Percentiles rank a stretch among this genome's conserved stretches.
Conservation (phyloP, 2,113 vertebrate genomes). For the Pollachius pollachius region DNA sequence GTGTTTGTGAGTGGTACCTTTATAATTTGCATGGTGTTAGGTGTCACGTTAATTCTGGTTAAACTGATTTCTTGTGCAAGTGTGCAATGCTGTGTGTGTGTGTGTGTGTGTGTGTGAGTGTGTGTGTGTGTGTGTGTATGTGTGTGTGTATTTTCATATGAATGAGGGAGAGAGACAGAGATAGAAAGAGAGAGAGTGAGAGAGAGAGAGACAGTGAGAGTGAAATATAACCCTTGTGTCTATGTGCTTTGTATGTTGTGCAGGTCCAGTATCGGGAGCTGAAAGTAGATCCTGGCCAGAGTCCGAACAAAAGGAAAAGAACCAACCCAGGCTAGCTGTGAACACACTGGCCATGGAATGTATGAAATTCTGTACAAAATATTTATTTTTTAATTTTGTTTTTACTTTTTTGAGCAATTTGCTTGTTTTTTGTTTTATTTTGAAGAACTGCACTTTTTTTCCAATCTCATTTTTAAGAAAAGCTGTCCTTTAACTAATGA, state of each 20-base stretch:
- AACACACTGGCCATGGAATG: neutral
- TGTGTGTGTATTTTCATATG: too few relatives aligned
- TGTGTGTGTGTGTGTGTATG: conserved; percentile 4
- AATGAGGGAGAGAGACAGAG: too few relatives aligned
- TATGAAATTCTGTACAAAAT: conserved; percentile 54
- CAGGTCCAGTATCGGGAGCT: conserved; percentile 92
- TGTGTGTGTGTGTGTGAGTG: too few relatives aligned
- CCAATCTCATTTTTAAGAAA: too few relatives aligned
- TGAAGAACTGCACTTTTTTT: conserved; percentile 4
- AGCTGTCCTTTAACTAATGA: too few relatives aligned
- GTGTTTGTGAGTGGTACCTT: too few relatives aligned
- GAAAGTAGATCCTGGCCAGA: conserved; percentile 82
- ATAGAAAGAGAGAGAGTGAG: too few relatives aligned
- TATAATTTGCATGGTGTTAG: too few relatives aligned
- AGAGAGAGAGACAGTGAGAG: too few relatives aligned
- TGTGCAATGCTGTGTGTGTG: too few relatives aligned
- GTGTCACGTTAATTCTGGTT: too few relatives aligned
- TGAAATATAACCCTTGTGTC: neutral
- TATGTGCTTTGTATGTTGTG: conserved; percentile 29
- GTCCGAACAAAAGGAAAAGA: conserved; percentile 84
- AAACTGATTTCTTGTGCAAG: too few relatives aligned
- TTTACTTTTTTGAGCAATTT: conserved; percentile 20
- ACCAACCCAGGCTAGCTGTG: conserved; percentile 73
- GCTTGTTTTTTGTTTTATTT: neutral
- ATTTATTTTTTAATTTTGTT: conserved; percentile 34